These are phyloP conservation scores for Dromiciops gliroides DNA, from an alignment of 2,113 vertebrate genomes.

Conservation along the genomic window DNA sequence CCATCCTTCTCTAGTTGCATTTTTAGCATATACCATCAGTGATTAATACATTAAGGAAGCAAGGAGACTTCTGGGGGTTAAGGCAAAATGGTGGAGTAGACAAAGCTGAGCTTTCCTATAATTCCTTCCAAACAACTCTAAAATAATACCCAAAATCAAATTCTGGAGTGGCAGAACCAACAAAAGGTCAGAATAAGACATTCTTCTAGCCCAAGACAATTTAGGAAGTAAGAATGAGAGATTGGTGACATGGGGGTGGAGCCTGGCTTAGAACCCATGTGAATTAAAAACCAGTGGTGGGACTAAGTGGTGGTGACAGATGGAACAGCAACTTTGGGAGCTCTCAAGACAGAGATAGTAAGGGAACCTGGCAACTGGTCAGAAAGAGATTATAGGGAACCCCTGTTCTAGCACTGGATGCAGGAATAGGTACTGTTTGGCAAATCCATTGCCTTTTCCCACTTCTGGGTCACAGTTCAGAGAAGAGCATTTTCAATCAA, in stretches of 20 bases:
- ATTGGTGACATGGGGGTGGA: neutral
- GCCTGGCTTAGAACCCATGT: neutral
- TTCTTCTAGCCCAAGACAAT: neutral
- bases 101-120: neutral
- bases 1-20: neutral
- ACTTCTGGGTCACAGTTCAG: neutral
- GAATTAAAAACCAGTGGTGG: neutral
- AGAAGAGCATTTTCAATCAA: neutral
- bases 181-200: neutral
- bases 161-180: neutral
- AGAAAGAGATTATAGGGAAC: neutral
- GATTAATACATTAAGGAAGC: neutral
- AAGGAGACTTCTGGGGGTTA: neutral
- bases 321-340: neutral
- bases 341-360: neutral
- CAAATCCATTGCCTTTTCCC: neutral
- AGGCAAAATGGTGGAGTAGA: neutral
- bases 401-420: neutral
- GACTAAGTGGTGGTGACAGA: neutral
- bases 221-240: neutral
- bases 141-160: neutral
- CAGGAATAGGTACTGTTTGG: neutral
- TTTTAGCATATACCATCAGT: neutral
- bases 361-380: neutral
- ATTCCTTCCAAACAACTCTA: neutral